Percentiles rank a stretch among this genome's conserved stretches.
phyloP scores from a whole-genome alignment of 2,113 vertebrate species.

The Stercorarius parasiticus region DNA sequence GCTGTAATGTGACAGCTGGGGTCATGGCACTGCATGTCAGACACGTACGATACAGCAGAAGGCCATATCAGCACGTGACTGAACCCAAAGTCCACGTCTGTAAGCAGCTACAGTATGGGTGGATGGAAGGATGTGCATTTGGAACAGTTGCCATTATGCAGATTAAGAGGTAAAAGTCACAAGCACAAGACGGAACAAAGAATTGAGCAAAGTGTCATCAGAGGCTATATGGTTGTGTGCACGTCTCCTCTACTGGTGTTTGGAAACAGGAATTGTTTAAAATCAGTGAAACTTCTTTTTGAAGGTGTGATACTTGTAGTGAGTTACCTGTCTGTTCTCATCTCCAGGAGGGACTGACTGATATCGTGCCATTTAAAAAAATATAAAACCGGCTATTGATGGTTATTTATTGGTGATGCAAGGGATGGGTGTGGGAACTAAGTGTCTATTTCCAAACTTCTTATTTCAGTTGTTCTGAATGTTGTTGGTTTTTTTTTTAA shows the following conservation, averaged over 20 bases:
- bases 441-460: neutral
- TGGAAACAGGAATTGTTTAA: neutral
- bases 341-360: no score
- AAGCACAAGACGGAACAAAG: neutral
- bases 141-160: neutral
- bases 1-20: neutral
- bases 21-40: neutral
- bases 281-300: neutral
- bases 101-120: neutral
- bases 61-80: neutral
- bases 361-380: neutral
- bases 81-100: neutral
- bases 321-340: neutral
- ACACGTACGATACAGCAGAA: fast-evolving
- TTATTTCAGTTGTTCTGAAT: neutral
- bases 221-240: no score
- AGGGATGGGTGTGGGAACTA: neutral
- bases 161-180: neutral
- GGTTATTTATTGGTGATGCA: neutral
- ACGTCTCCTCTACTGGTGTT: neutral
- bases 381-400: neutral
- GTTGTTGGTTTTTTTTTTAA: neutral
- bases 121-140: neutral
- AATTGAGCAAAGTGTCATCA: neutral
- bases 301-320: neutral